phyloP scores from a whole-genome alignment of 2,113 vertebrate genomes.

The Ursus arctos region DNA sequence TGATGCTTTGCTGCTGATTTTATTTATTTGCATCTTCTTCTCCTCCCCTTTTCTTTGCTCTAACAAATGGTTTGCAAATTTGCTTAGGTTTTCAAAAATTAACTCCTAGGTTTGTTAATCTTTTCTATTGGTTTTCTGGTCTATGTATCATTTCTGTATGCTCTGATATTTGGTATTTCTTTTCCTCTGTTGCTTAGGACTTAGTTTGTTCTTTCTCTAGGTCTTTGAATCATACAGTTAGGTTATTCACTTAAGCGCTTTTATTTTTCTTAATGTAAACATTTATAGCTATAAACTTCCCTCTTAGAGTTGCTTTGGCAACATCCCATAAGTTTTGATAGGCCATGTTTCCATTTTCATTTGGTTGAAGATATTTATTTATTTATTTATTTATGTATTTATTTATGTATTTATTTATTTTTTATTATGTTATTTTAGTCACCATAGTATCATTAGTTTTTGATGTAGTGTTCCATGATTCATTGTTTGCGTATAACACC shows the following conservation, averaged over 20 bases:
- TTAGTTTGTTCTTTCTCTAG: background rate
- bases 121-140: background rate
- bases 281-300: background rate
- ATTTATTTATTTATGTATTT: too few relatives aligned
- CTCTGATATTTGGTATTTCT: background rate
- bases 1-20: too few relatives aligned
- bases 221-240: background rate
- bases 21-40: too few relatives aligned
- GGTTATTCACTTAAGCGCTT: background rate
- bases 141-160: background rate
- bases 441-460: too few relatives aligned
- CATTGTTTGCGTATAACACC: too few relatives aligned
- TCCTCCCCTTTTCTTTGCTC: background rate
- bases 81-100: background rate
- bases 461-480: too few relatives aligned
- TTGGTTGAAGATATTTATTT: too few relatives aligned
- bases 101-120: background rate
- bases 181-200: background rate
- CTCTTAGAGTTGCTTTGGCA: background rate
- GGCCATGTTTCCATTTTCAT: too few relatives aligned
- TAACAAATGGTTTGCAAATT: background rate
- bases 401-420: too few relatives aligned
- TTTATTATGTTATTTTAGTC: too few relatives aligned
- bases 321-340: background rate
- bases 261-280: background rate